Evolutionary conservation across 2,888 invertebrate genomes (phyloP).

Genomic region (Synanthedon andrenaeformis): DNA sequence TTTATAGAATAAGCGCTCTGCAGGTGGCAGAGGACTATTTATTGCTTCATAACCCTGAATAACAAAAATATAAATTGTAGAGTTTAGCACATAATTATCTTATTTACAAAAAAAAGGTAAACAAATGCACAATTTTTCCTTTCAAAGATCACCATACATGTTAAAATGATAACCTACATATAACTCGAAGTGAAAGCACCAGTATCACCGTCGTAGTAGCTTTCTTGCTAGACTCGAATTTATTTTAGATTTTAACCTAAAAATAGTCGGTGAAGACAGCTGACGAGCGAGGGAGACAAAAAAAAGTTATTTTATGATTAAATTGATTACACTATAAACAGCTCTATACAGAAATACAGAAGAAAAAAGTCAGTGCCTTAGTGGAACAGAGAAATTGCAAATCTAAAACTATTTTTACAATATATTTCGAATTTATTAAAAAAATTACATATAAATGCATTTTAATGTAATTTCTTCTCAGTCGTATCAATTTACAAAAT

Average conservation of each 20-base stretch:
- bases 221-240: constrained; percentile 49
- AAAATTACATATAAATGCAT: too few species aligned
- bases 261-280: constrained; percentile 67
- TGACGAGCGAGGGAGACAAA: constrained; percentile 28
- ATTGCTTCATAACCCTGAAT: constrained; percentile 67
- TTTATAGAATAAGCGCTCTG: constrained; percentile 46
- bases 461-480: too few species aligned
- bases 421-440: too few species aligned
- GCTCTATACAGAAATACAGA: too few species aligned
- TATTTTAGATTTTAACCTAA: constrained; percentile 69
- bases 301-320: not conserved
- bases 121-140: constrained; percentile 58
- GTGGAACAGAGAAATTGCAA: too few species aligned
- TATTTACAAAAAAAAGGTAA: constrained; percentile 27
- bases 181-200: constrained; percentile 24
- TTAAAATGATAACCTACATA: constrained; percentile 61
- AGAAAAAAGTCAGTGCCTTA: too few species aligned
- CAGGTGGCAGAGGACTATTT: constrained; percentile 49
- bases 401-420: too few species aligned
- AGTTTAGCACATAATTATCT: constrained; percentile 25
- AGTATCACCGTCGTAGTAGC: constrained; percentile 24
- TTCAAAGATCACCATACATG: constrained; percentile 45
- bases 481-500: too few species aligned
- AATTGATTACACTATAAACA: too few species aligned
- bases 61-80: constrained; percentile 47